These are phyloP conservation scores for Phodopus roborovskii DNA, from an alignment of 2,113 vertebrate species.

Conservation along the genomic window DNA sequence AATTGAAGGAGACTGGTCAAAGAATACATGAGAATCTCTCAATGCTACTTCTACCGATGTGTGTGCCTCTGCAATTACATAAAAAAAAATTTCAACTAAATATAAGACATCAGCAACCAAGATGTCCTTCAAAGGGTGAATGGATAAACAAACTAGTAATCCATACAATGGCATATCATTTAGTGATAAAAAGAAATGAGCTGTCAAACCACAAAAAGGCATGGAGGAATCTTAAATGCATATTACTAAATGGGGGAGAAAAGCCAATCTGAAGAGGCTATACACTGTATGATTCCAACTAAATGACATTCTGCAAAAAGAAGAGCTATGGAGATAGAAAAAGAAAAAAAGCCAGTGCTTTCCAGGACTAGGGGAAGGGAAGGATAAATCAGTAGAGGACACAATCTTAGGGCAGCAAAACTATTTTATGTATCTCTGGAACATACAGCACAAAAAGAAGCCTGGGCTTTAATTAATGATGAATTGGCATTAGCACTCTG, in stretches of 20 bases:
- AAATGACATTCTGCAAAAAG: slow-evolving; percentile 37
- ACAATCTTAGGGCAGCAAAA: neutral
- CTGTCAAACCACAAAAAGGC: slow-evolving; percentile 58
- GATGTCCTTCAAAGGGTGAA: slow-evolving; percentile 58
- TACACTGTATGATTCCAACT: neutral
- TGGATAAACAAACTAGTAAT: slow-evolving; percentile 44
- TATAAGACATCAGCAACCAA: slow-evolving; percentile 50
- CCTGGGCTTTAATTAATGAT: neutral
- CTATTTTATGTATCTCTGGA: neutral
- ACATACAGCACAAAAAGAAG: neutral
- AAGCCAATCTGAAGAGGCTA: slow-evolving; percentile 3
- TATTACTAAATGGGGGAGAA: slow-evolving; percentile 37
- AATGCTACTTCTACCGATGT: neutral
- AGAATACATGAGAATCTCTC: neutral
- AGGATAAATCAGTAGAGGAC: neutral
- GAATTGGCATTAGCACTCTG: neutral
- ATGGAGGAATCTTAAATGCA: slow-evolving; percentile 35
- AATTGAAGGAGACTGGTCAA: neutral
- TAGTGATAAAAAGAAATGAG: slow-evolving; percentile 64
- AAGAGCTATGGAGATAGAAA: neutral
- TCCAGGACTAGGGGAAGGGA: neutral
- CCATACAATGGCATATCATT: slow-evolving; percentile 30
- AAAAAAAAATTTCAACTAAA: slow-evolving; percentile 32
- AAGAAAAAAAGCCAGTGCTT: neutral
- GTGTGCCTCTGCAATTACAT: slow-evolving; percentile 19